Base-by-base conservation (phyloP, 1,140 invertebrate genomes). In the Physella acuta region DNA sequence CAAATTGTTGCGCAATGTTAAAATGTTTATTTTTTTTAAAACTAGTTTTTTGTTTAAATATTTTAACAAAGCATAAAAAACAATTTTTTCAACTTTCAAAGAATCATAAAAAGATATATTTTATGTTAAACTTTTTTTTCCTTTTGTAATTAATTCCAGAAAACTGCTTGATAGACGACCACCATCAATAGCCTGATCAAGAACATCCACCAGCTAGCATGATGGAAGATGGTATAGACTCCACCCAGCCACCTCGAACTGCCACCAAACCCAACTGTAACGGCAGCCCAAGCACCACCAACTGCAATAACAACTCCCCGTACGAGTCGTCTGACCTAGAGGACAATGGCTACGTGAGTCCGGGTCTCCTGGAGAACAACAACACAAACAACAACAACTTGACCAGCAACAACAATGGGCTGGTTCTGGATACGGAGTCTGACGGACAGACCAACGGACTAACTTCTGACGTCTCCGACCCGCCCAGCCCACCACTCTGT, bases 371-470 rank as follows among this genome's bases (percentile, higher is more conserved):
- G 30, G 31, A 55, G 16, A 17, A 36, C 24, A 64, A 17, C 62
- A 62, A 44, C 36, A 62, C 36, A 20, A 64, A 64, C 62, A 64
- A 52, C 5, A 64, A 30, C 20, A 52, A 64, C 49, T 51, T 14
- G 28, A 49, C 28, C 60, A 64, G 14, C 39, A 64, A 64, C 28
- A 52, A 51, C 49, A 64, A 64, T 39, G 26, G 4, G 4, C 5
- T 14, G 8, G n/a, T 30, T 24, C 17, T 52, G 20, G 49, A 64
- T 3, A 26, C 24, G 33, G 49, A 64, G 2, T 37, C n/a, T 17
- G 59, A 61, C 1, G 28, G 33, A 5, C 51, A 67, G 11, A 30
- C 49, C 34, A 67, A 67, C 52, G 64, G 64, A 36, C 64, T 34
- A 26, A 11, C 52, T 17, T 56, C 64, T 26, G 34, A 37, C 33